phyloP scores from a whole-genome alignment of 1,140 invertebrate genomes.

The Prorops nasuta region DNA sequence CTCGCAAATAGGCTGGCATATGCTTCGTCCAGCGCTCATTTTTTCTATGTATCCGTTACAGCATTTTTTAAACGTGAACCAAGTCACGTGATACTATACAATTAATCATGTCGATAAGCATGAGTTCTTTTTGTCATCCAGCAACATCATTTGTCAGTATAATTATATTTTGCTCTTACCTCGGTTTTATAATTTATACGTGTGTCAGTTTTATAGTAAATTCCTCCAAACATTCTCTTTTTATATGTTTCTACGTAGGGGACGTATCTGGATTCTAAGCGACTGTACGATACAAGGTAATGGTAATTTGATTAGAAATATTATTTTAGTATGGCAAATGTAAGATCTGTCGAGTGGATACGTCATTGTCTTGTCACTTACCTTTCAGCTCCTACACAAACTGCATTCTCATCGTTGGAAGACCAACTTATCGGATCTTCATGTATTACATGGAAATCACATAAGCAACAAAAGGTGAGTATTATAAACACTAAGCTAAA shows the following conservation, averaged over 20 bases:
- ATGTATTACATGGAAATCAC: no score
- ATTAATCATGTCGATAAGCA: no score
- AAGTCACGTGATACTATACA: neutral
- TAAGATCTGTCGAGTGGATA: no score
- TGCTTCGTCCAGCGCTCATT: no score
- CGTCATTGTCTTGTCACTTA: no score
- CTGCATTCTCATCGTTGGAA: no score
- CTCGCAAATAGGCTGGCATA: slow-evolving; percentile 18
- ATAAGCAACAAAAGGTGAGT: no score
- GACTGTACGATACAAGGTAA: neutral
- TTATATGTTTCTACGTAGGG: slow-evolving; percentile 26
- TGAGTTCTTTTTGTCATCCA: no score
- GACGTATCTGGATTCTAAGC: neutral
- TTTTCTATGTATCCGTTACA: neutral
- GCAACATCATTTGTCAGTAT: neutral
- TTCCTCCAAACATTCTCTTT: slow-evolving; percentile 2
- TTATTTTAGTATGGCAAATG: no score
- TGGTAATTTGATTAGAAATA: neutral
- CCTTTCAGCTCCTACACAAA: no score
- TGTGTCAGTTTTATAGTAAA: slow-evolving; percentile 10
- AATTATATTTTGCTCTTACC: slow-evolving; percentile 20
- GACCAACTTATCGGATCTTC: no score
- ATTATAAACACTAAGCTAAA: no score
- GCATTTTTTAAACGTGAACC: neutral
- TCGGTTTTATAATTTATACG: slow-evolving; percentile 26